Evolutionary conservation across 1,140 invertebrate genomes (phyloP).

Genomic region (Drosophila erecta): DNA sequence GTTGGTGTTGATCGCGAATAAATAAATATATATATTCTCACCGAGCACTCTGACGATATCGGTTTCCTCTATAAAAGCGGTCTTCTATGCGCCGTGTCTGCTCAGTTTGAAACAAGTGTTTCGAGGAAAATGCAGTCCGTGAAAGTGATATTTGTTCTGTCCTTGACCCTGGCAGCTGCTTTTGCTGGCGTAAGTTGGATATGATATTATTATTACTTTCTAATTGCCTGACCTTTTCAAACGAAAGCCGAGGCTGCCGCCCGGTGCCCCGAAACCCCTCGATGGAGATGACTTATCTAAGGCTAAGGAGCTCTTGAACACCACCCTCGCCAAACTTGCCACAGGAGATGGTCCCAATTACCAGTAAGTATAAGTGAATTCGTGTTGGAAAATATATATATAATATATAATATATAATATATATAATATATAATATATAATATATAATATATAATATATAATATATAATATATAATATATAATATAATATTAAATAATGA

Average conservation of each 20-base stretch:
- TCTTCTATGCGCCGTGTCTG: neutral
- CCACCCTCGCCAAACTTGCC: constrained; percentile 29
- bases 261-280: constrained; percentile 11
- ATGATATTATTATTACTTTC: neutral
- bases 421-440: no score
- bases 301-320: constrained; percentile 22
- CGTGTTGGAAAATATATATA: no score
- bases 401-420: no score
- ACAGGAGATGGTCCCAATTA: constrained; percentile 38
- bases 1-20: neutral
- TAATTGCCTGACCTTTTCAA: neutral
- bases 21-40: constrained; percentile 15
- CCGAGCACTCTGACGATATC: neutral
- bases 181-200: constrained; percentile 5
- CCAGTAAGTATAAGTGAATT: constrained; percentile 23
- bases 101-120: constrained; percentile 12
- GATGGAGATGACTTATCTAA: constrained; percentile 2
- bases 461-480: no score
- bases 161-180: constrained; percentile 11
- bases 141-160: constrained; percentile 34
- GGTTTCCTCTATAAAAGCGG: constrained; percentile 32
- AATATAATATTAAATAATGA: no score
- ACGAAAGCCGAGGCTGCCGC: neutral
- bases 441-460: no score
- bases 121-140: constrained; percentile 19